Evolutionary conservation across 2,113 vertebrate genomes (phyloP).

Genomic region (Progne subis): DNA sequence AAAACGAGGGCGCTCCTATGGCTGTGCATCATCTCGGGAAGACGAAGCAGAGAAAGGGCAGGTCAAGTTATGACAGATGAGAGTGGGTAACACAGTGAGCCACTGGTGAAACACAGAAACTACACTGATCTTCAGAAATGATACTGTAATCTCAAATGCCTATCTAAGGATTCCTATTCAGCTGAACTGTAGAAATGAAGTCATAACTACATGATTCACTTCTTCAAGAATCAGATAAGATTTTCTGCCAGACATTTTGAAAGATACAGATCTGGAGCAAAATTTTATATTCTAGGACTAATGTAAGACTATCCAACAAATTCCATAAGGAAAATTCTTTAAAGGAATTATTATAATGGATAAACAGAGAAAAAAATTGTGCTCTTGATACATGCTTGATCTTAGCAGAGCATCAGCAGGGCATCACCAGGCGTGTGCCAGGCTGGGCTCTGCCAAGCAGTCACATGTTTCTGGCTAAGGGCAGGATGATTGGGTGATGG

Average conservation of each 20-base stretch:
- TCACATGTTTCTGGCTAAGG: background rate
- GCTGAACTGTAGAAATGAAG: background rate
- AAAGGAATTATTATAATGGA: background rate
- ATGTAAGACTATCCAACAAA: background rate
- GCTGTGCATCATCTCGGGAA: rapidly evolving
- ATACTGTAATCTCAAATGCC: slow-evolving; percentile 13
- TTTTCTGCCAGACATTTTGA: background rate
- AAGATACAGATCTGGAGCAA: background rate
- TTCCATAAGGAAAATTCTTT: background rate
- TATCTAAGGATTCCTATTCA: slow-evolving; percentile 34
- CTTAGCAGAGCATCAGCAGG: background rate
- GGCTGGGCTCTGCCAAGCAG: background rate
- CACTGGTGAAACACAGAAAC: background rate
- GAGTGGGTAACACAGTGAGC: background rate
- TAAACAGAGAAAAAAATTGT: background rate
- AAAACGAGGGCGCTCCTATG: background rate
- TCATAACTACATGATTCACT: background rate
- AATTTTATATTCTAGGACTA: slow-evolving; percentile 1
- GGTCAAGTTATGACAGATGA: background rate
- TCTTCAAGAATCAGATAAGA: background rate
- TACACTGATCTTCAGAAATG: background rate
- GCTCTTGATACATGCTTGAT: no score
- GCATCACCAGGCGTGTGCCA: background rate
- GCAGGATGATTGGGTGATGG: background rate
- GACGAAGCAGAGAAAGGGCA: background rate